Evolutionary conservation across 2,888 invertebrate genomes (phyloP), one percentile per base, ranked within the genome.

Genomic region (Ophion ventricosus): DNA sequence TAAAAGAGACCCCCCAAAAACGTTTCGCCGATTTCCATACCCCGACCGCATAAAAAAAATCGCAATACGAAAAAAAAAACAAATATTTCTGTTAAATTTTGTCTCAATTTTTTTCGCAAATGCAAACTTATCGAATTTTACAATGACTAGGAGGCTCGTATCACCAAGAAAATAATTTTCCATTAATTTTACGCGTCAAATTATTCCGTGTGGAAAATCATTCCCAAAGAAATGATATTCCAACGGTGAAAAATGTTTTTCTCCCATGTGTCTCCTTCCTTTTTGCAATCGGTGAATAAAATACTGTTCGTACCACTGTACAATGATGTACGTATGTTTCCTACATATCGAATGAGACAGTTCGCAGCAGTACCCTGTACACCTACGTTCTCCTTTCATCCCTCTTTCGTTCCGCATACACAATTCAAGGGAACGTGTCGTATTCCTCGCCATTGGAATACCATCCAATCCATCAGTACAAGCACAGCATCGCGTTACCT

Each of bases 381-480:
- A 23, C n/a, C 43, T 49, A 49, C 64, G 17, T 73, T 72, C 57
- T 64, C 23, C 72, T 66, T 73, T 73, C 72, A 73, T 79, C 64
- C 70, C 66, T 73, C 69, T 72, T 70, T 43, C 56, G 57, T 43
- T 29, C 26, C 26, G 29, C 79, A 77, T 82, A 72, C 70, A 82
- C 78, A 77, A 82, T 73, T 72, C 82, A 82, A 61, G 67, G 17
- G 54, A 66, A 72, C 66, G 73, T 77, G 77, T 73, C 77, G 72
- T 73, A 78, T 61, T 66, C 57, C 67, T 35, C 61, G 56, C 56
- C 57, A 73, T 79, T 56, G 64, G 64, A 79, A 64, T 79, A 79
- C 64, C 57, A 67, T 82, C 54, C 77, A 73, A 77, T 78, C 67
- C 66, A 77, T 73, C 66, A 61, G 54, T 73, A 49, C 49, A 26